Percentiles rank a stretch among this genome's conserved stretches.
phyloP scores from a whole-genome alignment of 2,888 invertebrate genomes.

The Folsomia manolachei region DNA sequence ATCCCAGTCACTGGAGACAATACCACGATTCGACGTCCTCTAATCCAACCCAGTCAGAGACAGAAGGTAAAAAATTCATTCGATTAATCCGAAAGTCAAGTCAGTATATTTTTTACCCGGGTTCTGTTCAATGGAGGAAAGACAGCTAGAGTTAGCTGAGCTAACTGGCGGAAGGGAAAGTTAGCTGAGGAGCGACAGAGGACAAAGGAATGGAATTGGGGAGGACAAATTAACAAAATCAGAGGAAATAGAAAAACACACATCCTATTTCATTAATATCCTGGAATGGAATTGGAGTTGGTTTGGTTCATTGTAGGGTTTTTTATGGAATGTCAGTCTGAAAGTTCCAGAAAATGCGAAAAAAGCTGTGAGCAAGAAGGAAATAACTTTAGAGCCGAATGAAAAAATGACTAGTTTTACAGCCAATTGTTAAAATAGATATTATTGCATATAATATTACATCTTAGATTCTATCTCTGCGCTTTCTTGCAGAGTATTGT shows the following conservation, averaged over 20 bases:
- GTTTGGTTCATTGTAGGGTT: too few relatives aligned
- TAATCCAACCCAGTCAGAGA: too few relatives aligned
- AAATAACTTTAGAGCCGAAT: too few relatives aligned
- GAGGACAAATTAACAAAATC: neutral
- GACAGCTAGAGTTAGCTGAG: neutral
- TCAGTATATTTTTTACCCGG: constrained; percentile 11
- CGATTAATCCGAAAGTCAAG: constrained; percentile 33
- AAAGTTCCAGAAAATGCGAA: too few relatives aligned
- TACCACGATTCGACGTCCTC: constrained; percentile 9
- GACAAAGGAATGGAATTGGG: neutral
- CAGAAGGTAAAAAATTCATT: constrained; percentile 28
- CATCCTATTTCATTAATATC: neutral
- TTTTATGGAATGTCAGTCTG: too few relatives aligned
- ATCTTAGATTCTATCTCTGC: too few relatives aligned
- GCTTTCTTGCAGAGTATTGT: too few relatives aligned
- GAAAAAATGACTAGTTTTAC: too few relatives aligned
- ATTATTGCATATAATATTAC: too few relatives aligned
- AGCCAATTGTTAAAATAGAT: too few relatives aligned
- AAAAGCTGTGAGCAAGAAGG: too few relatives aligned
- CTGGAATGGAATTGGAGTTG: too few relatives aligned
- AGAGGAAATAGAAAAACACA: neutral
- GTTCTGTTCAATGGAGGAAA: neutral
- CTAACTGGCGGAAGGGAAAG: neutral
- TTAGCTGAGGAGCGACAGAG: neutral
- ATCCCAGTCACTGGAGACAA: neutral